These are phyloP conservation scores for Caerostris extrusa DNA, from an alignment of 1,140 invertebrate genomes.

Conservation along the genomic window DNA sequence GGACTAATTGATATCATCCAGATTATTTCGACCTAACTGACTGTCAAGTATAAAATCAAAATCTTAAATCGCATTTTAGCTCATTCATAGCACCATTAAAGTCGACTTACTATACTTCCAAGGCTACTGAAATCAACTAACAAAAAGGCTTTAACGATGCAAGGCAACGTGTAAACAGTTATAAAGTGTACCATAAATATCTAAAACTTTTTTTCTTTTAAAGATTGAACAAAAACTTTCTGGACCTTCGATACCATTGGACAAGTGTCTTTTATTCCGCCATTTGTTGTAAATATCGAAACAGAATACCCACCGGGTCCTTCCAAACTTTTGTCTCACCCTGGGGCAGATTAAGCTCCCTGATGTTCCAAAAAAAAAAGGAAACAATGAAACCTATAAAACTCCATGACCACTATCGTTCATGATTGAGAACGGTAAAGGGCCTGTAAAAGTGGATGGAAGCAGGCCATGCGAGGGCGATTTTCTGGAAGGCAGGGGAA, in stretches of 20 bases:
- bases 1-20: no score
- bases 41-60: no score
- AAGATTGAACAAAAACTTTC: constrained; percentile 3
- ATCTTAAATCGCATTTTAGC: no score
- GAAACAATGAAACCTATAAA: constrained; percentile 59
- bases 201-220: constrained; percentile 10
- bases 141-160: neutral
- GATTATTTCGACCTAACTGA: no score
- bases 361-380: neutral
- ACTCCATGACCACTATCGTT: constrained; percentile 60
- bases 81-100: no score
- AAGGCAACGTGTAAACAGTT: neutral
- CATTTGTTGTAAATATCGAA: constrained; percentile 59
- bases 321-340: constrained; percentile 15
- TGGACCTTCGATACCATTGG: neutral
- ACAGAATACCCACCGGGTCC: constrained; percentile 12
- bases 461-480: neutral
- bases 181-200: constrained; percentile 28
- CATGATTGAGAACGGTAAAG: constrained; percentile 55
- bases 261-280: constrained; percentile 11
- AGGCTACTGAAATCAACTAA: neutral
- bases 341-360: constrained; percentile 40
- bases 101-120: no score
- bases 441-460: constrained; percentile 31
- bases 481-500: neutral